Evolutionary conservation across 1,140 invertebrate genomes (phyloP), one percentile per base, ranked within the genome.

Genomic region (Drosophila nebulosa): DNA sequence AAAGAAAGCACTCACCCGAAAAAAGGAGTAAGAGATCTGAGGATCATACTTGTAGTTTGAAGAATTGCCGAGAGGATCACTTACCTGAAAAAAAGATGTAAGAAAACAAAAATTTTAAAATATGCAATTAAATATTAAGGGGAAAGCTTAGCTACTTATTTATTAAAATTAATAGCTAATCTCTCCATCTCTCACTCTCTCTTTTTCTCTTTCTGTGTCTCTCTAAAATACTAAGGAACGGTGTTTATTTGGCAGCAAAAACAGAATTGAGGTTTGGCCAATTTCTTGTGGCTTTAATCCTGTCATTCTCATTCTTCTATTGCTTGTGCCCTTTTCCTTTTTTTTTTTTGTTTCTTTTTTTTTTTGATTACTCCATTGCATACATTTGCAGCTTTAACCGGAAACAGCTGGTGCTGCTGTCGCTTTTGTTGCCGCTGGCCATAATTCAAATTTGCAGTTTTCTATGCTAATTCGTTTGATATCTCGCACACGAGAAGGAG

Each of bases 361-460:
- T 7, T 46, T 18, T 67, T 70, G 65, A 71, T 69, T 60, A 61
- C 66, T 55, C 56, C 57, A 46, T 61, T 35, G 56, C 65, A 71
- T 71, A 61, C 66, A 64, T 71, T 70, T 63, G 66, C 58, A 59
- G 58, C 67, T 63, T 63, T 22, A 70, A 63, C 58, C 21, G 27
- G 70, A 10, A 64, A 64, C 53, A 71, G 52, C 60, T 72, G 76
- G 53, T 64, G 39, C 60, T 67, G 32, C 72, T 62, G 60, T 56
- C 27, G 36, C 7, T 55, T 22, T 57, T 50, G 36, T 27, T 51
- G 60, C 59, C 67, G 32, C 53, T 70, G 79, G 79, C 72, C 64
- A 89, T 89, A 89, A 89, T 89, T 89, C 85, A 89, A 89, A 89
- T 89, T 89, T 89, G 77, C 76, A 85, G 85, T 89, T 89, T 89